phyloP scores from a whole-genome alignment of 2,113 vertebrate species.

The Eublepharis macularius region DNA sequence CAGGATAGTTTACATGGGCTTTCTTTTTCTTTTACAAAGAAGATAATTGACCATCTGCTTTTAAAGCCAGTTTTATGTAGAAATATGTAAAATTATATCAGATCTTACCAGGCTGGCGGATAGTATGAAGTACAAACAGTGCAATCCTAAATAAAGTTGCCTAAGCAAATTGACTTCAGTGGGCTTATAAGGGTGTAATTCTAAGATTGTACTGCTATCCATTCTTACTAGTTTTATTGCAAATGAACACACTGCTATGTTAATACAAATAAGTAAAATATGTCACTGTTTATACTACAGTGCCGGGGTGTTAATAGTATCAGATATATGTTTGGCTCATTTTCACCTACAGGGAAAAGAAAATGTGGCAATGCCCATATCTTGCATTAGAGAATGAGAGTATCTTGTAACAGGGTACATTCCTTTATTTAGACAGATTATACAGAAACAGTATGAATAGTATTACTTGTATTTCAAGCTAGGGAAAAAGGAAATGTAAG shows the following conservation, averaged over 20 bases:
- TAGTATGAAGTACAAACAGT: not conserved
- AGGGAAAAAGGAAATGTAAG: conserved; percentile 18
- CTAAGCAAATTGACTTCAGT: no score
- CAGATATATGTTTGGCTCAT: not conserved
- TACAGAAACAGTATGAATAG: not conserved
- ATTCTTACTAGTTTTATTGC: not conserved
- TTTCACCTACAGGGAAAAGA: conserved; percentile 3
- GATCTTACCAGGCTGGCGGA: not conserved
- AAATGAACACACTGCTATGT: not conserved
- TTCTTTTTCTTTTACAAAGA: not conserved
- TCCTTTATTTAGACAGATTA: conserved; percentile 7
- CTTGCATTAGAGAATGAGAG: not conserved
- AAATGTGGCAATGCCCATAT: conserved; percentile 8
- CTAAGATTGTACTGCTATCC: no score
- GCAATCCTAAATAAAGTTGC: no score
- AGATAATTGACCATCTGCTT: not conserved
- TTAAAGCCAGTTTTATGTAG: not conserved
- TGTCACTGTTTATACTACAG: conserved; percentile 9
- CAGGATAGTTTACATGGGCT: not conserved
- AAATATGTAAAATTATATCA: not conserved
- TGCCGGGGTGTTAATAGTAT: not conserved
- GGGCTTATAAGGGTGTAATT: no score
- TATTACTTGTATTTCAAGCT: conserved; percentile 52
- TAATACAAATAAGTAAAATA: conserved; percentile 34
- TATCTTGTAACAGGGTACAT: not conserved